phyloP scores from a whole-genome alignment of 1,140 invertebrate genomes.

The Ptiloglossa arizonensis region DNA sequence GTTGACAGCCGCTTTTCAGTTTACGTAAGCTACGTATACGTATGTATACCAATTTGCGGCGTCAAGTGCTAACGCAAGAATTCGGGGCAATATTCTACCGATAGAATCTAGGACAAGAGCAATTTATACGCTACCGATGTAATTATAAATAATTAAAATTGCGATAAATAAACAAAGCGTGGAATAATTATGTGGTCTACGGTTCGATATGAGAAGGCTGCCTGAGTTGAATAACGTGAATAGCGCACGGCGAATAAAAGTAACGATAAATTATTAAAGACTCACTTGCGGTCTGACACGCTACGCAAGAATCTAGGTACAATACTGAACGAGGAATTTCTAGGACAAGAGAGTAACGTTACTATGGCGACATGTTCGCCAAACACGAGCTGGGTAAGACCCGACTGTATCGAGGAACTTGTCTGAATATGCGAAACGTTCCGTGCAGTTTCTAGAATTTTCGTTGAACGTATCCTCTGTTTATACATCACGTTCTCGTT shows the following conservation, averaged over 20 bases:
- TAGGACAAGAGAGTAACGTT: conserved; percentile 57
- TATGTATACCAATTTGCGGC: background rate
- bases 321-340: conserved; percentile 52
- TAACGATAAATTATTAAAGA: conserved; percentile 43
- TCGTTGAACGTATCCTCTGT: background rate
- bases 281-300: conserved; percentile 25
- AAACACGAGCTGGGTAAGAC: conserved; percentile 51
- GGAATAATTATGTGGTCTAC: too few relatives aligned
- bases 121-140: background rate
- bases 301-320: conserved; percentile 30
- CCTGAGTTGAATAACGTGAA: too few relatives aligned
- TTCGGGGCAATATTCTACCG: background rate
- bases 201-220: too few relatives aligned
- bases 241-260: too few relatives aligned
- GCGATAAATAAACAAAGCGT: too few relatives aligned
- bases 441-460: conserved; percentile 1
- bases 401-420: background rate
- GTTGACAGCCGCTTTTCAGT: background rate
- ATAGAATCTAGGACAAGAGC: background rate
- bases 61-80: background rate
- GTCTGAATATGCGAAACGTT: background rate
- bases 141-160: background rate
- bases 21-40: conserved; percentile 1
- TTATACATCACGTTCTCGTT: background rate
- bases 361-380: conserved; percentile 51